These are phyloP conservation scores for Physeter macrocephalus DNA, from an alignment of 2,113 vertebrate genomes.

Conservation along the genomic window DNA sequence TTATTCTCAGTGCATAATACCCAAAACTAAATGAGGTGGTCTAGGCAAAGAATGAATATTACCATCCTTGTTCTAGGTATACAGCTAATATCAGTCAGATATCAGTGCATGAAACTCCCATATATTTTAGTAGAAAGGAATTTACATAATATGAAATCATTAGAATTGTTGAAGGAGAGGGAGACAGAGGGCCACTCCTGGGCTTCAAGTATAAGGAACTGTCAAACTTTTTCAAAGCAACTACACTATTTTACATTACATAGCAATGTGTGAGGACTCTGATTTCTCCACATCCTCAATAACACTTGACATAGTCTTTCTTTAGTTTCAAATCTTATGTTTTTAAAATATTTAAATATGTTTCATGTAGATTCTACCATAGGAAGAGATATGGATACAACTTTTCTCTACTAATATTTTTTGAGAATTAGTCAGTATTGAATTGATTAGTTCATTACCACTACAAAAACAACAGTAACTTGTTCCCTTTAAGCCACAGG, in stretches of 20 bases:
- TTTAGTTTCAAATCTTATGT: background rate
- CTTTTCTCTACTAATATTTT: background rate
- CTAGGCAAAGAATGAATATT: background rate
- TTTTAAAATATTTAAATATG: background rate
- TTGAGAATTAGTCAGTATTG: background rate
- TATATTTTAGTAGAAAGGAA: background rate
- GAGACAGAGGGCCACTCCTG: background rate
- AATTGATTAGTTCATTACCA: background rate
- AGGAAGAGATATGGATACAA: background rate
- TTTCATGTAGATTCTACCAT: background rate
- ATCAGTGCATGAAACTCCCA: background rate
- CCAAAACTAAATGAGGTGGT: background rate
- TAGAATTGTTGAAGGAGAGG: background rate
- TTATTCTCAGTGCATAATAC: background rate
- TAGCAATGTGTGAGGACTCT: too few relatives aligned
- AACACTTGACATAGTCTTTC: background rate
- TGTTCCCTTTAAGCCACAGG: background rate
- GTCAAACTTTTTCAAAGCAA: background rate
- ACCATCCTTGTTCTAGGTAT: background rate
- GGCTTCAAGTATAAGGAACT: background rate
- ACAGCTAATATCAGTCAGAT: background rate
- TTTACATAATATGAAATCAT: background rate
- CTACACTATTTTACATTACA: background rate
- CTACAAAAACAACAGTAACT: background rate
- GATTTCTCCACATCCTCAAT: background rate